Conservation (phyloP, 2,113 vertebrate genomes). For the Sisor rabdophorus region DNA sequence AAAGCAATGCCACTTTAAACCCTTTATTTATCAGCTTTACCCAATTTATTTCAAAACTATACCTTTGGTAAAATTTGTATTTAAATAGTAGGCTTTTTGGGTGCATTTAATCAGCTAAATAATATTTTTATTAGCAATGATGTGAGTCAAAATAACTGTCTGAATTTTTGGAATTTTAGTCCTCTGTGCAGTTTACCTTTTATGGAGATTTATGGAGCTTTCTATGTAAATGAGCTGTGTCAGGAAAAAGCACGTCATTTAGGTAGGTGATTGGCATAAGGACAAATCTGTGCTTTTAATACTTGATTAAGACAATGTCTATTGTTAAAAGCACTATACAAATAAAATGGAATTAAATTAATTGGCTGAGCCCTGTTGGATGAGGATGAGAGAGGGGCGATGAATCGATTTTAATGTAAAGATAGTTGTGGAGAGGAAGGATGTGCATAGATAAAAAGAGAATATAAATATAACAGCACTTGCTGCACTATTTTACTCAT, state of each 20-base stretch:
- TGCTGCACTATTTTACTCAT: not conserved
- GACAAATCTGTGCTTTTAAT: not conserved
- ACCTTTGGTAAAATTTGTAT: not conserved
- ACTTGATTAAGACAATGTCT: too few species aligned
- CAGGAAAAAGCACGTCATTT: not conserved
- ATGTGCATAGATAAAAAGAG: not conserved
- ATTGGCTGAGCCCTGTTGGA: too few species aligned
- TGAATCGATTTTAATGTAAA: not conserved
- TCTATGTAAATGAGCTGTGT: slow-evolving; percentile 13
- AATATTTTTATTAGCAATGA: slow-evolving; percentile 5
- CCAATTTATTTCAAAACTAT: not conserved
- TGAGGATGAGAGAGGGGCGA: too few species aligned
- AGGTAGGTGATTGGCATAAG: not conserved
- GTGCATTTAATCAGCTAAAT: not conserved
- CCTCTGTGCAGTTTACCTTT: slow-evolving; percentile 1
- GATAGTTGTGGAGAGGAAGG: not conserved
- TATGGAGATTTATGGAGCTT: not conserved
- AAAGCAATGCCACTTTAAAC: not conserved
- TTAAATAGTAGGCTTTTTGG: not conserved
- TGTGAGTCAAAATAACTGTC: not conserved
- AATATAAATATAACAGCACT: not conserved
- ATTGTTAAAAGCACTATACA: too few species aligned
- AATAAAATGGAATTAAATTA: too few species aligned
- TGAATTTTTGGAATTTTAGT: too few species aligned
- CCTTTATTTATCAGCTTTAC: not conserved